A percentile compares a stretch with the other conserved stretches of the same genome.
Conservation (phyloP, 2,113 vertebrate species). For the Girardinichthys multiradiatus region DNA sequence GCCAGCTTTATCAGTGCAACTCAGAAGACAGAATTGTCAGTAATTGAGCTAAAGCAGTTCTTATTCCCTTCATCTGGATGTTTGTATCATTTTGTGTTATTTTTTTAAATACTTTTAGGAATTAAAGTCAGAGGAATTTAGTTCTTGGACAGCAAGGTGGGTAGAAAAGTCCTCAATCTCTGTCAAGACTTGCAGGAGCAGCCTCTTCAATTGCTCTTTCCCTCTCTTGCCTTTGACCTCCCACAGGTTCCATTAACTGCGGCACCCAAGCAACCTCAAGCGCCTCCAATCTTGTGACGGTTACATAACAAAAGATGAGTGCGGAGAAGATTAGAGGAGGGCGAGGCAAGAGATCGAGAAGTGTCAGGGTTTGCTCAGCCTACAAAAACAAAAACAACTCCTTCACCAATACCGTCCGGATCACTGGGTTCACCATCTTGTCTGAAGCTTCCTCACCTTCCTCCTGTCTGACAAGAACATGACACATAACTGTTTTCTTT, state of each 20-base stretch:
- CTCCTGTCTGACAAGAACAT: slow-evolving; percentile 45
- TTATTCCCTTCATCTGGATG: slow-evolving; percentile 25
- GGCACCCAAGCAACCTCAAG: slow-evolving; percentile 45
- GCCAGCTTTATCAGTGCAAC: slow-evolving; percentile 51
- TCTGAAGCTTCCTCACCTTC: slow-evolving; percentile 19
- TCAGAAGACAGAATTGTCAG: slow-evolving; percentile 46
- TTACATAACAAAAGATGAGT: slow-evolving; percentile 59
- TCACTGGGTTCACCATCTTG: not conserved
- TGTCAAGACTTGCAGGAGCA: slow-evolving; percentile 37
- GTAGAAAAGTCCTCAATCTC: slow-evolving; percentile 16
- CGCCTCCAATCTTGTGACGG: slow-evolving; percentile 51
- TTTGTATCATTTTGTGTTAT: not conserved
- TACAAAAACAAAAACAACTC: slow-evolving; percentile 36
- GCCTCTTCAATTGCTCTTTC: slow-evolving; percentile 46
- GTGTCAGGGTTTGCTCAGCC: slow-evolving; percentile 32
- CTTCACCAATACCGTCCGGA: slow-evolving; percentile 28
- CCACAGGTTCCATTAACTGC: slow-evolving; percentile 63
- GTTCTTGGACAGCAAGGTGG: not conserved
- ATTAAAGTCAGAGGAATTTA: not conserved
- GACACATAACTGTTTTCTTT: slow-evolving; percentile 43
- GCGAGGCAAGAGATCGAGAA: slow-evolving; percentile 35
- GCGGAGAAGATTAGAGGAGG: slow-evolving; percentile 38
- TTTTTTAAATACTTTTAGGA: slow-evolving; percentile 3
- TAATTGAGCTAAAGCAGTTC: slow-evolving; percentile 46
- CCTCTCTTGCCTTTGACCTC: slow-evolving; percentile 58